Conservation (phyloP, 2,888 invertebrate species). For the Limnephilus marmoratus region DNA sequence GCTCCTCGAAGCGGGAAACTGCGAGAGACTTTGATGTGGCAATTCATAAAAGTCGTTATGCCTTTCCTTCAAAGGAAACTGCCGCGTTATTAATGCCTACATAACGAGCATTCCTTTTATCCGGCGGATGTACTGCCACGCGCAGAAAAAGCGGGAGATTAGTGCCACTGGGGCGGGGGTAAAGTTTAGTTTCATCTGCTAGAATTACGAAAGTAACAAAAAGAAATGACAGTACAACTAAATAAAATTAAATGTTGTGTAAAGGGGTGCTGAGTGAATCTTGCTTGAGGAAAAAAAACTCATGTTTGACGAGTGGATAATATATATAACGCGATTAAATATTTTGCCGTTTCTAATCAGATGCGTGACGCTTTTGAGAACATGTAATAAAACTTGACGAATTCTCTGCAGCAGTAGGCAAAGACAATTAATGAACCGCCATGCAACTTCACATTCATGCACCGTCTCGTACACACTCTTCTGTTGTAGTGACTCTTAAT, state of each 20-base stretch:
- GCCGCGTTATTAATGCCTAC: slow-evolving; percentile 63
- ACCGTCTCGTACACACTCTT: neutral
- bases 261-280: neutral
- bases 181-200: neutral
- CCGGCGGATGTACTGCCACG: slow-evolving; percentile 49
- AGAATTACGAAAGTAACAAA: neutral
- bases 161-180: slow-evolving; percentile 29
- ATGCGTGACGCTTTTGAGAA: no score
- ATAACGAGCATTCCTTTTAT: slow-evolving; percentile 61
- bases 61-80: slow-evolving; percentile 60
- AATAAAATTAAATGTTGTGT: neutral
- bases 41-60: slow-evolving; percentile 64
- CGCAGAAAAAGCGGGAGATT: slow-evolving; percentile 58
- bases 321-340: no score
- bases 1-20: slow-evolving; percentile 39
- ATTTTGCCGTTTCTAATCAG: no score
- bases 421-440: no score
- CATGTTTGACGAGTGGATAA: no score
- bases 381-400: no score
- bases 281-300: no score
- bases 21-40: slow-evolving; percentile 52
- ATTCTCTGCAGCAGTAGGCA: no score
- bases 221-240: neutral
- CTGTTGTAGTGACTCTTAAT: neutral
- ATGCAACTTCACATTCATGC: no score